A percentile compares a stretch with the other conserved stretches of the same genome.
Conservation (phyloP, 1,140 invertebrate species). For the Diuraphis noxia region DNA sequence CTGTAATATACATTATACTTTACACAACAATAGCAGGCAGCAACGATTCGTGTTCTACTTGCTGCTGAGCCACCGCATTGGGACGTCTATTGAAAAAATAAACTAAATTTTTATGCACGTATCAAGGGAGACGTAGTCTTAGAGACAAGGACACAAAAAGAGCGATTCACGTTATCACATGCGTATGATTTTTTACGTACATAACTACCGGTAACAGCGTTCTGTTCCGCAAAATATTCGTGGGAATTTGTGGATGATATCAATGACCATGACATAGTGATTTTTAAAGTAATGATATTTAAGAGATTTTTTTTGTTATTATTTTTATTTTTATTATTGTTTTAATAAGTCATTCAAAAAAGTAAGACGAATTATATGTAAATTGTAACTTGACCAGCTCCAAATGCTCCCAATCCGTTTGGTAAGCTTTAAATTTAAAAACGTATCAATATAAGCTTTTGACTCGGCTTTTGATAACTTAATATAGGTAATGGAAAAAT, state of each 20-base stretch:
- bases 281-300: conserved; percentile 17
- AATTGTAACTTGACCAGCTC: neutral
- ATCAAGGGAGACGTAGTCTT: neutral
- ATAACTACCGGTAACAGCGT: neutral
- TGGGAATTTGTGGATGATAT: neutral
- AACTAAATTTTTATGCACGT: conserved; percentile 31
- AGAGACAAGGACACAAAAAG: neutral
- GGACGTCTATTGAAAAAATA: conserved; percentile 20
- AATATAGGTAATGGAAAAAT: neutral
- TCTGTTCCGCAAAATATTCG: conserved; percentile 1
- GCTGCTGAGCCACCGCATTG: neutral
- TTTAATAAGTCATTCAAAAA: neutral
- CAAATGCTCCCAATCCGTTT: neutral
- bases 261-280: conserved; percentile 34
- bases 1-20: neutral
- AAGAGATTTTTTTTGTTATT: neutral
- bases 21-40: neutral
- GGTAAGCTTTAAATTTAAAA: neutral
- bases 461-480: neutral
- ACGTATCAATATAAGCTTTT: neutral
- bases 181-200: neutral
- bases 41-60: neutral
- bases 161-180: neutral
- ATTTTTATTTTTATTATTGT: neutral
- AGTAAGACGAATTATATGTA: neutral